phyloP scores from a whole-genome alignment of 2,888 invertebrate species.

The Chymomyza amoena region DNA sequence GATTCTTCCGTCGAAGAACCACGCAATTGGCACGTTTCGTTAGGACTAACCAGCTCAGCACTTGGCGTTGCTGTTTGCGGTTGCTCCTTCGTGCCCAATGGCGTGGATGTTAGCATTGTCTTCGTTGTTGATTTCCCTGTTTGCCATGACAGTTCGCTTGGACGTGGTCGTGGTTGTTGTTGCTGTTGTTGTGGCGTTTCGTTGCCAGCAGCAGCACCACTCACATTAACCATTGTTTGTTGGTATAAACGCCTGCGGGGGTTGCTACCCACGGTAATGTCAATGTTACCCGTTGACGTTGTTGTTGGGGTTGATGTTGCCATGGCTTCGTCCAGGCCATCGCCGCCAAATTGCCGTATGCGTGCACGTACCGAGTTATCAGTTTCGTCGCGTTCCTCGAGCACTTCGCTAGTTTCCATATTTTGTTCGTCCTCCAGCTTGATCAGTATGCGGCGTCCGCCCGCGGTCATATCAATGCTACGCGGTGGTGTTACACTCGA shows the following conservation, averaged over 20 bases:
- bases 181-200: constrained; percentile 37
- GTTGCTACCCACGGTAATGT: constrained; percentile 76
- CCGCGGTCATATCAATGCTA: constrained; percentile 74
- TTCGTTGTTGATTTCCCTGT: constrained; percentile 66
- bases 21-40: constrained; percentile 74
- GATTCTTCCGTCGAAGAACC: constrained; percentile 75
- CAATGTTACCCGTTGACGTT: constrained; percentile 69
- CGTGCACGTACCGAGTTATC: constrained; percentile 63
- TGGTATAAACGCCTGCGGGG: constrained; percentile 66
- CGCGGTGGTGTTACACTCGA: constrained; percentile 71
- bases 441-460: constrained; percentile 73
- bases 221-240: constrained; percentile 62
- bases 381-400: constrained; percentile 59
- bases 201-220: constrained; percentile 61
- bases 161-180: constrained; percentile 41
- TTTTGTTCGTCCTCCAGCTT: constrained; percentile 70
- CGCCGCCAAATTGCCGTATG: constrained; percentile 58
- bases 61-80: constrained; percentile 58
- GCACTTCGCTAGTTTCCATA: constrained; percentile 33
- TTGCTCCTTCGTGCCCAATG: constrained; percentile 72
- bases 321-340: constrained; percentile 56
- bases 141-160: constrained; percentile 63
- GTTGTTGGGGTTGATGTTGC: constrained; percentile 42
- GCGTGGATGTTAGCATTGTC: constrained; percentile 68
- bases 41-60: constrained; percentile 60